Percentiles rank a stretch among this genome's conserved stretches.
Conservation (phyloP, 2,888 invertebrate species). For the Resseliella maxima region DNA sequence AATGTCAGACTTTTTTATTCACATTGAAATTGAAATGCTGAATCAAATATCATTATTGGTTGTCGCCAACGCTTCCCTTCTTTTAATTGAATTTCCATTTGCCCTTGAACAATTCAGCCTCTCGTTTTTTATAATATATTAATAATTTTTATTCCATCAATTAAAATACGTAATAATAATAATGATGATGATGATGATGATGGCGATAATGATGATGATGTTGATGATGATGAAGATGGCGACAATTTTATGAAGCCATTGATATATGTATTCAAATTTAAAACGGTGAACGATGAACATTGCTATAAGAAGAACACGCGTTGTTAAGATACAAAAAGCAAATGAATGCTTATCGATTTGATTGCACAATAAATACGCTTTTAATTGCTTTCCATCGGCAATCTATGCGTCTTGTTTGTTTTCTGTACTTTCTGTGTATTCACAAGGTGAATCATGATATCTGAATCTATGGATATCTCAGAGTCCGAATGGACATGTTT, state of each 20-base stretch:
- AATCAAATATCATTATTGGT: conserved; percentile 29
- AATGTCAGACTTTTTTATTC: not conserved
- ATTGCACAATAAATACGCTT: conserved; percentile 38
- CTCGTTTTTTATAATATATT: not conserved
- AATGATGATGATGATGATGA: conserved; percentile 1
- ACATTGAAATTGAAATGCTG: not conserved
- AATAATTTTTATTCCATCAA: not conserved
- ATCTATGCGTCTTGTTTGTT: not conserved
- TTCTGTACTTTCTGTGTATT: not conserved
- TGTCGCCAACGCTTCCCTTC: not conserved
- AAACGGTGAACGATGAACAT: not conserved
- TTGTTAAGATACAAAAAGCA: conserved; percentile 4
- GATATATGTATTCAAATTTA: not conserved
- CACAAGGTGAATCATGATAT: not conserved
- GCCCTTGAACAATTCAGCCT: not conserved
- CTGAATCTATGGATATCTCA: not conserved
- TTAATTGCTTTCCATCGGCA: not conserved
- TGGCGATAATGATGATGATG: conserved; percentile 6
- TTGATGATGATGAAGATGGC: not conserved
- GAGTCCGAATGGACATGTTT: not conserved
- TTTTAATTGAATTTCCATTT: conserved; percentile 29
- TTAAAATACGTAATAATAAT: not conserved
- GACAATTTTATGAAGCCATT: not conserved
- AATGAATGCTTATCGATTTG: conserved; percentile 34
- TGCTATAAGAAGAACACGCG: not conserved